Percentiles rank a stretch among this genome's conserved stretches.
Conservation (phyloP, 2,888 invertebrate genomes). For the Eupithecia vulgata region DNA sequence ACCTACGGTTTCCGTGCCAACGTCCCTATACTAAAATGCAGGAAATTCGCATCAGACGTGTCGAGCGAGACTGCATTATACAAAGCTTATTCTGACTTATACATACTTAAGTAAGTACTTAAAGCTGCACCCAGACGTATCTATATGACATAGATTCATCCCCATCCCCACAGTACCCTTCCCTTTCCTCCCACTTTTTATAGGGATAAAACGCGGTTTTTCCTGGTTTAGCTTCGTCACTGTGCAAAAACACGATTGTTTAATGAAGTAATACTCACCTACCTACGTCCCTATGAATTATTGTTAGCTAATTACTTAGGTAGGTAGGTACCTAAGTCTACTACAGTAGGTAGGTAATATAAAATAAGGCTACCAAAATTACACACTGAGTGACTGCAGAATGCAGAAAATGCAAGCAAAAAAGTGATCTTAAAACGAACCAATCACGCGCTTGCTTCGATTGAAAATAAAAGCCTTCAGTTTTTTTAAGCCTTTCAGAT, state of each 20-base stretch:
- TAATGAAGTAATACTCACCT: neutral
- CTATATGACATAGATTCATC: conserved; percentile 56
- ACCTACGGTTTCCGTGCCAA: conserved; percentile 52
- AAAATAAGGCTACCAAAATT: neutral
- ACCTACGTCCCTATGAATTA: neutral
- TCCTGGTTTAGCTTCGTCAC: neutral
- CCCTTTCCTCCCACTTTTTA: conserved; percentile 42
- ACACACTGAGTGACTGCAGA: neutral
- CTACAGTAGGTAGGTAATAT: no score
- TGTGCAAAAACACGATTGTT: neutral
- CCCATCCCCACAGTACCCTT: conserved; percentile 54
- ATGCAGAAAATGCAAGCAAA: neutral
- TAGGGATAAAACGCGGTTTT: neutral
- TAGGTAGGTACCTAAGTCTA: neutral
- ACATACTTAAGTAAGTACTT: conserved; percentile 48
- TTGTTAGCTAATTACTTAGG: neutral
- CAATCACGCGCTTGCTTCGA: neutral
- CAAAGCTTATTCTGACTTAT: no score
- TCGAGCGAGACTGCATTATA: conserved; percentile 54
- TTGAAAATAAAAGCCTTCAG: neutral
- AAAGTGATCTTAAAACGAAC: neutral
- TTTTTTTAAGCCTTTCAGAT: neutral
- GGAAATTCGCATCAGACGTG: conserved; percentile 65
- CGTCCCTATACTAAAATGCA: conserved; percentile 53
- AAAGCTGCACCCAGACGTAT: conserved; percentile 73